A percentile compares a stretch with the other conserved stretches of the same genome.
phyloP scores from a whole-genome alignment of 2,888 invertebrate genomes.

The Auanema sp. region DNA sequence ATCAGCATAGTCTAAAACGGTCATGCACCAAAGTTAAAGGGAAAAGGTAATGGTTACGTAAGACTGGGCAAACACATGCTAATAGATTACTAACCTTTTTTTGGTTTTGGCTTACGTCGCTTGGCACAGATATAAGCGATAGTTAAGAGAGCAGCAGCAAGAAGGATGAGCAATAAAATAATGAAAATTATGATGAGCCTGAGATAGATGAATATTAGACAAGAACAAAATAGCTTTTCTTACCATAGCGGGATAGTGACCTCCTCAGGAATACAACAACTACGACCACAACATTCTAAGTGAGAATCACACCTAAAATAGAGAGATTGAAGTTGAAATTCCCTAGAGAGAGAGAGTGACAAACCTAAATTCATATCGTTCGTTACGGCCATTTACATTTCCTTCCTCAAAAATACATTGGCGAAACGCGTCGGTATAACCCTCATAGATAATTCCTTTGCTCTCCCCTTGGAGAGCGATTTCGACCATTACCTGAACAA shows the following conservation, averaged over 20 bases:
- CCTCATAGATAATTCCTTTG: conserved; percentile 61
- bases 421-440: conserved; percentile 58
- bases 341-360: too few relatives aligned
- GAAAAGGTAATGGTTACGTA: conserved; percentile 3
- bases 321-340: too few relatives aligned
- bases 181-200: conserved; percentile 58
- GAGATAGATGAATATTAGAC: conserved; percentile 12
- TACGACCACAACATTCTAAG: conserved; percentile 60
- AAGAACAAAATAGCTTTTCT: neutral
- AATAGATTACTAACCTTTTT: conserved; percentile 48
- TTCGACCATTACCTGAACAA: conserved; percentile 42
- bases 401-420: conserved; percentile 62
- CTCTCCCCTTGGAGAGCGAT: conserved; percentile 58
- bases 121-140: conserved; percentile 53
- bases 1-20: conserved; percentile 11
- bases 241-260: conserved; percentile 58
- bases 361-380: conserved; percentile 62
- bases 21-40: neutral
- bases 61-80: conserved; percentile 2
- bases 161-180: conserved; percentile 41
- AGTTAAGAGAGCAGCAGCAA: conserved; percentile 44
- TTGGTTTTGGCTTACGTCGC: conserved; percentile 50
- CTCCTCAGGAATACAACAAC: conserved; percentile 56
- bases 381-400: conserved; percentile 57
- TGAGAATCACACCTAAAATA: conserved; percentile 53